phyloP scores from a whole-genome alignment of 2,888 invertebrate species.

The Gasteruption jaculator region DNA sequence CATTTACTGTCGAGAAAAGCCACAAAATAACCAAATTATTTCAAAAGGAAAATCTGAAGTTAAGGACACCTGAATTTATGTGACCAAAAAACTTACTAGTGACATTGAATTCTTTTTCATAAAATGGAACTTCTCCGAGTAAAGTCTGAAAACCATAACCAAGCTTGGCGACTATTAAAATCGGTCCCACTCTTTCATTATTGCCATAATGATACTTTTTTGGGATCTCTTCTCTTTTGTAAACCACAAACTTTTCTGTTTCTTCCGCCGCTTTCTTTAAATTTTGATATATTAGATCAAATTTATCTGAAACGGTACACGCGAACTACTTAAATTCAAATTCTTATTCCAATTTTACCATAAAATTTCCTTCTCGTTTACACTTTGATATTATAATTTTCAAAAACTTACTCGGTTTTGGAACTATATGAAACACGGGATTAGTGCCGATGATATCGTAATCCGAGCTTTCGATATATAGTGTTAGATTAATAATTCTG shows the following conservation, averaged over 20 bases:
- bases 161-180: constrained; percentile 60
- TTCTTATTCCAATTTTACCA: constrained; percentile 9
- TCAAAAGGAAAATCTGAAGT: not conserved
- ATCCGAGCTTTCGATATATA: constrained; percentile 53
- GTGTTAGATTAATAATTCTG: constrained; percentile 57
- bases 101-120: constrained; percentile 51
- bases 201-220: constrained; percentile 62
- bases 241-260: constrained; percentile 57
- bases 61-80: constrained; percentile 6
- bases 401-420: constrained; percentile 55
- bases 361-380: too few relatives aligned
- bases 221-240: constrained; percentile 59
- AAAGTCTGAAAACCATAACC: constrained; percentile 62
- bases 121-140: constrained; percentile 45
- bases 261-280: constrained; percentile 50
- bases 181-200: constrained; percentile 58
- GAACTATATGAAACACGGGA: constrained; percentile 61
- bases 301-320: constrained; percentile 46
- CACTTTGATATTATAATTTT: too few relatives aligned
- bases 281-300: constrained; percentile 52
- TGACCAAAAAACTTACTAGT: constrained; percentile 51
- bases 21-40: constrained; percentile 3
- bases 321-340: constrained; percentile 6
- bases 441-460: constrained; percentile 55
- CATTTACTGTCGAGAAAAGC: constrained; percentile 48